These are phyloP conservation scores for Smutsia temminckii DNA, from an alignment of 2,797 vertebrate species.

Conservation along the genomic window DNA sequence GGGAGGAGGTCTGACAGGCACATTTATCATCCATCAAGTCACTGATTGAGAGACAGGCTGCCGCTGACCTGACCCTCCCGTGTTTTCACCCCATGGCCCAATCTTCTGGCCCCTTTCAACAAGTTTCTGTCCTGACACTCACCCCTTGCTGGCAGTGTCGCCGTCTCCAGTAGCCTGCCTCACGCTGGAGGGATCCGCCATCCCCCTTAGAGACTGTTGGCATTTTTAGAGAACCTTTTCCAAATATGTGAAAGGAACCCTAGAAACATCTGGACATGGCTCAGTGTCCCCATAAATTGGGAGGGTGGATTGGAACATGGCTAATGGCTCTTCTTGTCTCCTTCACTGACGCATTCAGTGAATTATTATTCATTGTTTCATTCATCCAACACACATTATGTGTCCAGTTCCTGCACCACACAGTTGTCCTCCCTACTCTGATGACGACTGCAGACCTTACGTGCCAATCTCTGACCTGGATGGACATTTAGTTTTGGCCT, in stretches of 20 bases:
- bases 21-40: background rate
- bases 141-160: background rate
- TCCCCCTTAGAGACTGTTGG: background rate
- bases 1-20: background rate
- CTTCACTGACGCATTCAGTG: background rate
- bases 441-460: background rate
- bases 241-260: background rate
- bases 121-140: background rate
- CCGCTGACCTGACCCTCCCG: background rate
- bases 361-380: background rate
- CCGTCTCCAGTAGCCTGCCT: background rate
- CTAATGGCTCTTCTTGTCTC: background rate
- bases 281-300: background rate
- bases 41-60: background rate
- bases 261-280: background rate
- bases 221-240: background rate
- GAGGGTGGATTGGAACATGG: background rate
- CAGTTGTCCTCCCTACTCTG: background rate
- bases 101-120: background rate
- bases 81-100: background rate
- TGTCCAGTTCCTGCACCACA: background rate
- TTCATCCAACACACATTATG: background rate
- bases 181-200: background rate
- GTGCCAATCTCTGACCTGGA: background rate
- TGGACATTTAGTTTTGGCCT: background rate